A percentile compares a stretch with the other conserved stretches of the same genome.
Evolutionary conservation across 2,888 invertebrate species (phyloP).

Genomic region (Meteorus colon): DNA sequence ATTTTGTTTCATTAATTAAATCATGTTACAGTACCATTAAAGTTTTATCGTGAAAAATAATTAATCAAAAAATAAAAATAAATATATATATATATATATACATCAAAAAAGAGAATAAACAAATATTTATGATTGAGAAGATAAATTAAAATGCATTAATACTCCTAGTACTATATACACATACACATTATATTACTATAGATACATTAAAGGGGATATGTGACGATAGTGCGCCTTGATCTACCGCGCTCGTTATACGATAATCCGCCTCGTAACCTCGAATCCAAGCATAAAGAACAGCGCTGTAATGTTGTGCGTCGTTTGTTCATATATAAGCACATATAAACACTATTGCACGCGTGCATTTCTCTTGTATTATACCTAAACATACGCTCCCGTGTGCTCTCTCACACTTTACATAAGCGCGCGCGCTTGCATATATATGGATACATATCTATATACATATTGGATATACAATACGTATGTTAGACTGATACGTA

Average conservation of each 20-base stretch:
- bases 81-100: not conserved
- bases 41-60: not conserved
- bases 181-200: not conserved
- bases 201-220: not conserved
- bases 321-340: slow-evolving; percentile 14
- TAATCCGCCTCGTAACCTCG: slow-evolving; percentile 44
- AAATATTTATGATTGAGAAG: not conserved
- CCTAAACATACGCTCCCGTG: not conserved
- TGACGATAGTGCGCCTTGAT: slow-evolving; percentile 58
- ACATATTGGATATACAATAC: not conserved
- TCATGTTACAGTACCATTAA: not conserved
- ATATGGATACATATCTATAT: not conserved
- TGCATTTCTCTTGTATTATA: not conserved
- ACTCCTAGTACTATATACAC: not conserved
- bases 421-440: not conserved
- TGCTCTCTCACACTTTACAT: not conserved
- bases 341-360: slow-evolving; percentile 15
- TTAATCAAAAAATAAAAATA: not conserved
- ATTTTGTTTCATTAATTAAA: slow-evolving; percentile 6
- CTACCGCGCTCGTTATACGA: slow-evolving; percentile 48
- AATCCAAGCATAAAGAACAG: slow-evolving; percentile 44
- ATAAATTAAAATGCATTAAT: not conserved
- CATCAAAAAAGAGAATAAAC: not conserved
- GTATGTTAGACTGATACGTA: not conserved
- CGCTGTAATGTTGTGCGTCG: slow-evolving; percentile 27